Evolutionary conservation across 2,888 invertebrate genomes (phyloP).

Genomic region (Polia nebulosa): DNA sequence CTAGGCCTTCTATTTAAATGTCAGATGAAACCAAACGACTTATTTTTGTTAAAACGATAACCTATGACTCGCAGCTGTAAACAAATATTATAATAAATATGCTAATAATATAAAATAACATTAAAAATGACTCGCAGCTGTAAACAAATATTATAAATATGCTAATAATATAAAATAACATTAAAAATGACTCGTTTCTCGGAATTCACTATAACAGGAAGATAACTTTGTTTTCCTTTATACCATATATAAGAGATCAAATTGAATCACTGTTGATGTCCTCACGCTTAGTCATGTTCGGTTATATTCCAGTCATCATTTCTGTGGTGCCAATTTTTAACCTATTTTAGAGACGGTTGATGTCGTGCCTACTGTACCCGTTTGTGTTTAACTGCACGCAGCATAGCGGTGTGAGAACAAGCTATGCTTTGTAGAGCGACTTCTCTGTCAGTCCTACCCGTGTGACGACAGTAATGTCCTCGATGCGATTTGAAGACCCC

Average conservation of each 20-base stretch:
- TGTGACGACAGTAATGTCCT: too few species aligned
- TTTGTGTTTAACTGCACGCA: neutral
- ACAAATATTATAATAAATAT: neutral
- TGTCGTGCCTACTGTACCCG: neutral
- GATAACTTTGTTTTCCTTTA: constrained; percentile 13
- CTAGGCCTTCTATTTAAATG: neutral
- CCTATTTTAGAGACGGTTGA: neutral
- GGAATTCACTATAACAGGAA: constrained; percentile 26
- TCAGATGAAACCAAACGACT: neutral
- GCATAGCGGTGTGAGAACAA: too few species aligned
- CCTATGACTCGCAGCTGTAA: neutral
- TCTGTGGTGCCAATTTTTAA: neutral
- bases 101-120: neutral
- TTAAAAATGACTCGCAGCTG: constrained; percentile 9
- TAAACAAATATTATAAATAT: constrained; percentile 2
- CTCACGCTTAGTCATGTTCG: constrained; percentile 1
- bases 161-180: neutral
- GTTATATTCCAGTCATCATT: neutral
- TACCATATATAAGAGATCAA: neutral
- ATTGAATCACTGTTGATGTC: constrained; percentile 22
- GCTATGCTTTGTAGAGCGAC: too few species aligned
- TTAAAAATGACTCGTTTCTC: constrained; percentile 27
- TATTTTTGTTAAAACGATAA: constrained; percentile 3
- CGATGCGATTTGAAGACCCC: too few species aligned
- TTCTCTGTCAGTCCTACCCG: neutral